Evolutionary conservation across 2,888 invertebrate species (phyloP).

Genomic region (Hemistola chrysoprasaria): DNA sequence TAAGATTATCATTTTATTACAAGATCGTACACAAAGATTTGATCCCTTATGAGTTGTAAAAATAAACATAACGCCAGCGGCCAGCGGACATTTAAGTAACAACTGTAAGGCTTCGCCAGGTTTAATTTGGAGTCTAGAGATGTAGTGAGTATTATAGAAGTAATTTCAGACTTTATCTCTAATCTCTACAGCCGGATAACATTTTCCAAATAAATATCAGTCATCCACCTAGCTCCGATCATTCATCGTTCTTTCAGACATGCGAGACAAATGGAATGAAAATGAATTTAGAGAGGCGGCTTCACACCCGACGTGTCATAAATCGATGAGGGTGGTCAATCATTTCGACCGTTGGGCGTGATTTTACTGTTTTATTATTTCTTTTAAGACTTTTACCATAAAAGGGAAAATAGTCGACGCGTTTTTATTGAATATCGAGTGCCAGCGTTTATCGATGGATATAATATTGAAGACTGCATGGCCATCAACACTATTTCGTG

Average conservation of each 20-base stretch:
- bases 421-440: slow-evolving; percentile 49
- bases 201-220: not conserved
- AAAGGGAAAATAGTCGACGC: slow-evolving; percentile 20
- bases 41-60: slow-evolving; percentile 34
- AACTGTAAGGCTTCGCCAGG: slow-evolving; percentile 6
- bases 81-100: slow-evolving; percentile 12
- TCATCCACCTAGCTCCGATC: slow-evolving; percentile 1
- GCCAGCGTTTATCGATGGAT: slow-evolving; percentile 52
- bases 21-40: slow-evolving; percentile 37
- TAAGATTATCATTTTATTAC: slow-evolving; percentile 69
- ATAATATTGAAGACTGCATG: slow-evolving; percentile 44
- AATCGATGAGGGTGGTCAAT: slow-evolving; percentile 28
- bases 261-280: slow-evolving; percentile 9
- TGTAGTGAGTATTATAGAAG: not conserved
- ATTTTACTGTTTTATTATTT: slow-evolving; percentile 30
- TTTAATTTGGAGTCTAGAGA: slow-evolving; percentile 10
- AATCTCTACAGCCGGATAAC: not conserved
- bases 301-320: slow-evolving; percentile 7
- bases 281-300: slow-evolving; percentile 4
- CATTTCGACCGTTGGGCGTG: slow-evolving; percentile 22
- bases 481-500: slow-evolving; percentile 65
- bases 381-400: slow-evolving; percentile 27
- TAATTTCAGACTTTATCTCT: slow-evolving; percentile 1
- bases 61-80: slow-evolving; percentile 27
- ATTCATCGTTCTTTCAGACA: slow-evolving; percentile 7